Base-by-base conservation (phyloP, 2,888 invertebrate species). In the Caenorhabditis sinica region DNA sequence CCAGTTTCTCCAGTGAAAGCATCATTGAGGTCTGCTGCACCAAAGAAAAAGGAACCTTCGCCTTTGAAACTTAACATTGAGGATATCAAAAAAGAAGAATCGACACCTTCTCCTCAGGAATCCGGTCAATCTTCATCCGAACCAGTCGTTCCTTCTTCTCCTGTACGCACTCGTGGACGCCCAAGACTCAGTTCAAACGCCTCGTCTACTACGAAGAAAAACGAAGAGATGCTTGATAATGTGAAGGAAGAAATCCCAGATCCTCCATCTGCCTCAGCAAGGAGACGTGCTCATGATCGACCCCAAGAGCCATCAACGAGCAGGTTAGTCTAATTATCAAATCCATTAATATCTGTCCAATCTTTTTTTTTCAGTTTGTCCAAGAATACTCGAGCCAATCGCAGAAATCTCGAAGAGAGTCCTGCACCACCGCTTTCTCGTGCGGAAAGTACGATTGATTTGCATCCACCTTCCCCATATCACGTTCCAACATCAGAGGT, bases 111-210 rank as follows among this genome's bases (percentile, higher is more conserved):
- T 8, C 25, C 71, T 43, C 25, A 25, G 20, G 28, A 25, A 20
- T 49, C 49, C 49, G 20, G 20, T 28, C 25, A 11, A 56, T 25
- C 56, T 28, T 23, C 30, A 9, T 25, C 65, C 6, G 65, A 65
- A 9, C 65, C 4, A 45, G 6, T 23, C 11, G 36, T 28, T 25
- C 28, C 45, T 23, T 17, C 61, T 20, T 20, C 73, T 13, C 15
- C 74, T 15, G 6, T 40, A 15, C 77, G 77, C n/a, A 6, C 25
- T 25, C 56, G 77, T 15, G 77, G 69, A 40, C 30, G 77, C 5
- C 77, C 77, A 13, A 68, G 76, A 60, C 40, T 36, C 33, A 23
- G 49, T 8, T 51, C 73, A 2, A 51, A 25, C n/a, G 20, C 60
- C 11, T 30, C 60, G 8, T 23, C 53, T 33, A 53, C 15, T 40